phyloP scores from a whole-genome alignment of 2,888 invertebrate species.

The Meandrusa payeni region DNA sequence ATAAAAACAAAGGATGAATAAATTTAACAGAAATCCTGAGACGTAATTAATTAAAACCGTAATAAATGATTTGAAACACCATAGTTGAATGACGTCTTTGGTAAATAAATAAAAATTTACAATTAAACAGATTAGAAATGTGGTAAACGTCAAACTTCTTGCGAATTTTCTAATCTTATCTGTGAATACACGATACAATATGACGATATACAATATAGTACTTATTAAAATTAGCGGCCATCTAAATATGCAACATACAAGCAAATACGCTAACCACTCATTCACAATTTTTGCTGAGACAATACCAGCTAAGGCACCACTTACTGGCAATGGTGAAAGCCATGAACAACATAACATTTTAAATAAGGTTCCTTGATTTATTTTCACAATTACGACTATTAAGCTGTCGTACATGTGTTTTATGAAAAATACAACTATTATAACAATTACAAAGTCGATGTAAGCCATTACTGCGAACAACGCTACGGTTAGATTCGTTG shows the following conservation, averaged over 20 bases:
- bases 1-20: slow-evolving; percentile 55
- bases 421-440: slow-evolving; percentile 64
- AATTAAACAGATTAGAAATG: slow-evolving; percentile 62
- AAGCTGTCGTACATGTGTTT: slow-evolving; percentile 69
- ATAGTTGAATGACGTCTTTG: slow-evolving; percentile 56
- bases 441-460: slow-evolving; percentile 61
- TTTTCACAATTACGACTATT: slow-evolving; percentile 61
- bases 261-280: slow-evolving; percentile 45
- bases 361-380: slow-evolving; percentile 51
- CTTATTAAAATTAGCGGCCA: slow-evolving; percentile 66
- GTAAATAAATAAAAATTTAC: slow-evolving; percentile 62
- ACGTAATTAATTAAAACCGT: slow-evolving; percentile 48
- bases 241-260: slow-evolving; percentile 54
- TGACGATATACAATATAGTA: slow-evolving; percentile 50
- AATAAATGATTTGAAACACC: slow-evolving; percentile 46
- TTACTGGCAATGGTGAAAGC: slow-evolving; percentile 56
- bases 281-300: slow-evolving; percentile 37
- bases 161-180: slow-evolving; percentile 63
- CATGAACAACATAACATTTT: slow-evolving; percentile 55
- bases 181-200: slow-evolving; percentile 52
- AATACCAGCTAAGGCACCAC: slow-evolving; percentile 40
- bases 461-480: slow-evolving; percentile 51
- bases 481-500: slow-evolving; percentile 28
- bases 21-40: slow-evolving; percentile 56
- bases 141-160: slow-evolving; percentile 56